Evolutionary conservation across 2,797 vertebrate species (phyloP).

Genomic region (Rhyacichthys aspro): DNA sequence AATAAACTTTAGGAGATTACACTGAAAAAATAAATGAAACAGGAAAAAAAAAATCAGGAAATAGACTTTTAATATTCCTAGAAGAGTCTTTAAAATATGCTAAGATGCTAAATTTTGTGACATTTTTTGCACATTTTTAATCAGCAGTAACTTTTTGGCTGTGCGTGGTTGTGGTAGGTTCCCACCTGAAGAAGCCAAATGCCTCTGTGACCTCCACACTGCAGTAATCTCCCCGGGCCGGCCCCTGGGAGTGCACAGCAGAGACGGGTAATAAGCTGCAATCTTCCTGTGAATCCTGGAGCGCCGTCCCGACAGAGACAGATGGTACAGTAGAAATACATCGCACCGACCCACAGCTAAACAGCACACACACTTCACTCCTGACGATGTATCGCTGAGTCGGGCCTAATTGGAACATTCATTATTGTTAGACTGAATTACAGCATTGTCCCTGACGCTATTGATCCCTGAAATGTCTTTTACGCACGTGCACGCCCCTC

Average conservation of each 20-base stretch:
- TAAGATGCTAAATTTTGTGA: too few species aligned
- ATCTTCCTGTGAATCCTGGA: slow-evolving; percentile 57
- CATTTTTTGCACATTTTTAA: too few species aligned
- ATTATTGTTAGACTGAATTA: slow-evolving; percentile 59
- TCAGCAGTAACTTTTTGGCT: too few species aligned
- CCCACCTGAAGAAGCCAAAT: slow-evolving; percentile 9
- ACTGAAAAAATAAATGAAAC: too few species aligned
- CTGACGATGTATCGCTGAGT: slow-evolving; percentile 42
- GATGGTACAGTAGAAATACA: slow-evolving; percentile 55
- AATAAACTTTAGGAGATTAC: too few species aligned
- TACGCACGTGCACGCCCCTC: slow-evolving; percentile 1
- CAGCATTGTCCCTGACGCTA: slow-evolving; percentile 54
- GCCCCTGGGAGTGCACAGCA: slow-evolving; percentile 45
- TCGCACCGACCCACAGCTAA: slow-evolving; percentile 31
- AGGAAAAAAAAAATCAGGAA: too few species aligned
- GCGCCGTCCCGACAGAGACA: slow-evolving; percentile 57
- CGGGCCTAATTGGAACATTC: slow-evolving; percentile 59
- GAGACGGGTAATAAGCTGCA: slow-evolving; percentile 66
- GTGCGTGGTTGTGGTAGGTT: too few species aligned
- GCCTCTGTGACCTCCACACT: slow-evolving; percentile 47
- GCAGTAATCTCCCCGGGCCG: slow-evolving; percentile 46
- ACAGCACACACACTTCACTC: slow-evolving; percentile 10
- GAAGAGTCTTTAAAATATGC: too few species aligned
- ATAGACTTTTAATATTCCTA: too few species aligned
- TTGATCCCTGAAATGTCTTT: slow-evolving; percentile 45